Conservation (phyloP, 2,888 invertebrate species). For the Sisyra nigra region DNA sequence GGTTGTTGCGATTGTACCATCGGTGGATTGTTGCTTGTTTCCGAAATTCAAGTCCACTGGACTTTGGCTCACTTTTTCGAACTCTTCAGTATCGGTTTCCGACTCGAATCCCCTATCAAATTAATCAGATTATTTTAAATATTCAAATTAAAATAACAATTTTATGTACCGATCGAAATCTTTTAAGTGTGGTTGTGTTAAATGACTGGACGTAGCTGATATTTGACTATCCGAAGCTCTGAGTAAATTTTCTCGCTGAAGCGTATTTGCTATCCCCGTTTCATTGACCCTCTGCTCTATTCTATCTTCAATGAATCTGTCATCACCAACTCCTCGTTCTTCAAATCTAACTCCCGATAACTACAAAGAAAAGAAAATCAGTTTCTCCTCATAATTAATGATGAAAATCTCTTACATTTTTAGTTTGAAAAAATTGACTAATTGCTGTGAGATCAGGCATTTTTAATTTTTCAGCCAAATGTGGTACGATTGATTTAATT, state of each 20-base stretch:
- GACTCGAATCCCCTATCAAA: conserved; percentile 56
- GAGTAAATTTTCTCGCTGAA: conserved; percentile 23
- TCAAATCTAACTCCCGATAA: conserved; percentile 10
- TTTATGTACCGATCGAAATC: conserved; percentile 23
- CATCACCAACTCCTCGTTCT: conserved; percentile 15
- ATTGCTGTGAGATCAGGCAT: conserved; percentile 51
- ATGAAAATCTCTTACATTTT: conserved; percentile 21
- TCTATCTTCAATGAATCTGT: conserved; percentile 23
- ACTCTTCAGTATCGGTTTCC: conserved; percentile 68
- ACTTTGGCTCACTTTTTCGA: conserved; percentile 59
- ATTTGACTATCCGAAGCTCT: conserved; percentile 24
- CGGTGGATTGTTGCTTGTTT: conserved; percentile 24
- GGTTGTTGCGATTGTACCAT: conserved; percentile 27
- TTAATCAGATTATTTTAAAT: too few species aligned
- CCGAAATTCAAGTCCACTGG: conserved; percentile 29
- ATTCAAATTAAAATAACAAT: too few species aligned
- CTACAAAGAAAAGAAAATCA: conserved; percentile 13
- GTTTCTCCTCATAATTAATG: conserved; percentile 7
- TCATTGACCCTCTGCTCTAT: conserved; percentile 24
- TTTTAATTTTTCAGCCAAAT: conserved; percentile 44
- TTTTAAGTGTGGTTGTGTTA: conserved; percentile 22
- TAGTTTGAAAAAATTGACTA: conserved; percentile 54
- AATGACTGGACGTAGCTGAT: conserved; percentile 15
- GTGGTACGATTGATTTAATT: conserved; percentile 47
- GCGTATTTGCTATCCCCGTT: conserved; percentile 23